Percentiles rank a stretch among this genome's conserved stretches.
phyloP scores from a whole-genome alignment of 2,113 vertebrate genomes.

The Larimichthys crocea region DNA sequence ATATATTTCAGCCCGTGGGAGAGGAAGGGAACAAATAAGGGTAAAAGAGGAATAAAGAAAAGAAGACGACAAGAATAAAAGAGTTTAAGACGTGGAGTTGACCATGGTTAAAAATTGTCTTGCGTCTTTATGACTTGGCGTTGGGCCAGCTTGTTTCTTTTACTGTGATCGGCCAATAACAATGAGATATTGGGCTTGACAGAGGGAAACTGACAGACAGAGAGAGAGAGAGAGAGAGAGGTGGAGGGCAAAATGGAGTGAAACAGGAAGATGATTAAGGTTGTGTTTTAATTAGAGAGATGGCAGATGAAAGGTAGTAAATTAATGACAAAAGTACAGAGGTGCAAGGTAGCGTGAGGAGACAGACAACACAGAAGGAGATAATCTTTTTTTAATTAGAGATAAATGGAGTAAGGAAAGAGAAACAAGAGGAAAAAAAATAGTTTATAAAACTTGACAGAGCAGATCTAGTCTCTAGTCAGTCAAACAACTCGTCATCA shows the following conservation, averaged over 20 bases:
- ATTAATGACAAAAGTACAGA: conserved; percentile 72
- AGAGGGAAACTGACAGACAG: conserved; percentile 46
- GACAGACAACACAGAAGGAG: conserved; percentile 65
- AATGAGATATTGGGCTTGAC: conserved; percentile 57
- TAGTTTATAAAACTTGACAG: conserved; percentile 52
- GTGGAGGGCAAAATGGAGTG: conserved; percentile 45
- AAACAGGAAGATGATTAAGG: conserved; percentile 69
- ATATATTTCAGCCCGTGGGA: background rate
- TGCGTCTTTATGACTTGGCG: conserved; percentile 41
- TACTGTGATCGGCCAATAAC: conserved; percentile 54
- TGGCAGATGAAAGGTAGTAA: conserved; percentile 66
- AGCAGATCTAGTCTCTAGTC: conserved; percentile 59
- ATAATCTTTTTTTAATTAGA: conserved; percentile 76
- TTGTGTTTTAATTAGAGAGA: conserved; percentile 74
- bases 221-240: conserved; percentile 34
- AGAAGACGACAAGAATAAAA: background rate
- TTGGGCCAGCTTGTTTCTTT: conserved; percentile 54
- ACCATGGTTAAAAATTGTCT: conserved; percentile 31
- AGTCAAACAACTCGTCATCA: conserved; percentile 50
- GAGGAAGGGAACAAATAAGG: conserved; percentile 8
- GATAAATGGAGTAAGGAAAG: conserved; percentile 53
- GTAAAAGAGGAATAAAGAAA: background rate
- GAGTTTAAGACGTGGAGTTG: conserved; percentile 9
- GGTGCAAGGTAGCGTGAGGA: conserved; percentile 53
- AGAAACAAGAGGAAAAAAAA: conserved; percentile 31